phyloP scores from a whole-genome alignment of 2,797 vertebrate species.

The Bovichtus variegatus region DNA sequence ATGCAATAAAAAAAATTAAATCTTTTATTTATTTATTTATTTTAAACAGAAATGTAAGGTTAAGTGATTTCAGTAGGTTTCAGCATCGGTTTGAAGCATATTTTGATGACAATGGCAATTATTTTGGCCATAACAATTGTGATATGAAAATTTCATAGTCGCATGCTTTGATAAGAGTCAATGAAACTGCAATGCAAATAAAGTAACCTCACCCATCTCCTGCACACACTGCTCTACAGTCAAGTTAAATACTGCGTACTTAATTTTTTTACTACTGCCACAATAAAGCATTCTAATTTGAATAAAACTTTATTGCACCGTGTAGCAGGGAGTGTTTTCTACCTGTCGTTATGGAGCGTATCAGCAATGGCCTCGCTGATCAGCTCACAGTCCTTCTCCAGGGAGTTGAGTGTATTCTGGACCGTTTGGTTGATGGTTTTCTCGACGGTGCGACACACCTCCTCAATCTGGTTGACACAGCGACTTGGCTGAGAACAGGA shows the following conservation, averaged over 20 bases:
- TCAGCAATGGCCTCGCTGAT: slow-evolving; percentile 84
- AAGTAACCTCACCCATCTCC: neutral
- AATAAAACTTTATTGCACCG: neutral
- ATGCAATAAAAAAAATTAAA: too few species aligned
- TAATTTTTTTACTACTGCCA: neutral
- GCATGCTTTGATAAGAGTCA: too few species aligned
- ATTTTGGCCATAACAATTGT: too few species aligned
- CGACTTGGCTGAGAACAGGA: slow-evolving; percentile 83
- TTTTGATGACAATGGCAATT: too few species aligned
- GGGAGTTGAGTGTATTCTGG: slow-evolving; percentile 89
- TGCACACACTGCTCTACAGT: neutral
- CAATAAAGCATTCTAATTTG: neutral
- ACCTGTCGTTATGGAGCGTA: slow-evolving; percentile 81
- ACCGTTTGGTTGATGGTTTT: slow-evolving; percentile 91
- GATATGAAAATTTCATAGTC: too few species aligned
- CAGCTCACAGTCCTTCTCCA: slow-evolving; percentile 89
- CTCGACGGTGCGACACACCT: slow-evolving; percentile 87
- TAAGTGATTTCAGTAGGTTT: too few species aligned
- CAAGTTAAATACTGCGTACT: neutral
- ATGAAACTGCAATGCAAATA: neutral
- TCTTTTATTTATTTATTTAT: too few species aligned
- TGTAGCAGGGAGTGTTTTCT: neutral
- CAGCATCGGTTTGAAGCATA: too few species aligned
- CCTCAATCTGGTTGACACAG: slow-evolving; percentile 90
- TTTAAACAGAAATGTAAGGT: too few species aligned